Evolutionary conservation across 2,797 vertebrate species (phyloP), one percentile per base, ranked within the genome.

Genomic region (Merluccius polli): DNA sequence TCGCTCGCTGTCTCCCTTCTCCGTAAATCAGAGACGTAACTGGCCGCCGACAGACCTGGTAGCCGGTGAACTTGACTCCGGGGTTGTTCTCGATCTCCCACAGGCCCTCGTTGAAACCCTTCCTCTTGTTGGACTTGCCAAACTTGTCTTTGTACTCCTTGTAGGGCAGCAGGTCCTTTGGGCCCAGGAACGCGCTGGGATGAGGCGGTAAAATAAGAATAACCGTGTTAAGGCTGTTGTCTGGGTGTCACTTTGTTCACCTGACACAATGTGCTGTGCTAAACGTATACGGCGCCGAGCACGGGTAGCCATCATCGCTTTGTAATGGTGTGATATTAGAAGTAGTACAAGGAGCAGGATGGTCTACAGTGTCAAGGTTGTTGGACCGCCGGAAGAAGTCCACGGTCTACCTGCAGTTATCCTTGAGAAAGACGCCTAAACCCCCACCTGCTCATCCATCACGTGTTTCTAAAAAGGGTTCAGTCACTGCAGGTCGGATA

Each of bases 81-180:
- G 97, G 97, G 91, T 99, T 98, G 90, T 99, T 99, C 92, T 99
- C 96, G 75, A 98, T 98, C 93, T 99, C 97, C 97, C 97, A 98
- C 82, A 98, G 92, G 82, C 97, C 97, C 93, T 99, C 97, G 69
- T 99, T 99, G 90, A 99, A 99, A 79, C 97, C 97, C 96, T 99
- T 99, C 90, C 97, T 95, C 90, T 99, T 98, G 92, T 98, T 98
- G 2, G 97, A 98, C 82, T 98, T 99, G 75, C 96, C 97, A 93
- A 98, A 98, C 88, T 98, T 98, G 88, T 98, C 97, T 94, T 99
- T 99, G 82, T 98, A 98, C 86, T 99, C 97, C 89, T 97, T 97
- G 85, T 99, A 98, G 0, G 97, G 97, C 73, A 99, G 95, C 83
- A 99, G 95, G 88, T 99, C 97, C 92, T 98, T 99, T 29, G 97